phyloP scores from a whole-genome alignment of 1,140 invertebrate genomes.

The Homalodisca vitripennis region DNA sequence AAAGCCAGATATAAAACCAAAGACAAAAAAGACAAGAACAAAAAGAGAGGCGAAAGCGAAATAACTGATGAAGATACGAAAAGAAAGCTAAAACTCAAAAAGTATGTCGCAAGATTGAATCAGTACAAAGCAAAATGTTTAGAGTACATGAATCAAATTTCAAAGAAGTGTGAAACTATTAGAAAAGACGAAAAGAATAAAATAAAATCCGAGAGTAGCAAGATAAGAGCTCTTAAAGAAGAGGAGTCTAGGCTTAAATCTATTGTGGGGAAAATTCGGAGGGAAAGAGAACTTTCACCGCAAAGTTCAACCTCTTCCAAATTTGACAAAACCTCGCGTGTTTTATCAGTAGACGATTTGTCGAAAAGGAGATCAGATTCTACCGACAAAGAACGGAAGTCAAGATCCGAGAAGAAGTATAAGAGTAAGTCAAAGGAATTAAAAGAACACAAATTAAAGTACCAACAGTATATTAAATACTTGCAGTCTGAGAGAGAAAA shows the following conservation, averaged over 20 bases:
- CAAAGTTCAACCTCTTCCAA: slow-evolving; percentile 8
- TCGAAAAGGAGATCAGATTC: neutral
- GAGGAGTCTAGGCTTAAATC: neutral
- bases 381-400: neutral
- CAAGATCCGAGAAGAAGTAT: neutral
- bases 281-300: neutral
- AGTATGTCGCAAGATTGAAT: slow-evolving; percentile 6
- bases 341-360: neutral
- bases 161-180: neutral
- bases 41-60: neutral
- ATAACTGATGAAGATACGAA: neutral
- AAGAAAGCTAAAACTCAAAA: slow-evolving; percentile 1
- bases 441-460: slow-evolving; percentile 17
- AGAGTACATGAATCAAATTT: slow-evolving; percentile 9
- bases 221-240: neutral
- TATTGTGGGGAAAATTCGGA: neutral
- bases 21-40: slow-evolving; percentile 6
- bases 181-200: slow-evolving; percentile 4
- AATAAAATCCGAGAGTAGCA: slow-evolving; percentile 1
- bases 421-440: slow-evolving; percentile 1
- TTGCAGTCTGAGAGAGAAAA: neutral
- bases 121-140: slow-evolving; percentile 4
- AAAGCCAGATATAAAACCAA: neutral
- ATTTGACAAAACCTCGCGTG: neutral
- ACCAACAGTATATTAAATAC: neutral